phyloP scores from a whole-genome alignment of 2,888 invertebrate species.

The Microctonus brassicae region DNA sequence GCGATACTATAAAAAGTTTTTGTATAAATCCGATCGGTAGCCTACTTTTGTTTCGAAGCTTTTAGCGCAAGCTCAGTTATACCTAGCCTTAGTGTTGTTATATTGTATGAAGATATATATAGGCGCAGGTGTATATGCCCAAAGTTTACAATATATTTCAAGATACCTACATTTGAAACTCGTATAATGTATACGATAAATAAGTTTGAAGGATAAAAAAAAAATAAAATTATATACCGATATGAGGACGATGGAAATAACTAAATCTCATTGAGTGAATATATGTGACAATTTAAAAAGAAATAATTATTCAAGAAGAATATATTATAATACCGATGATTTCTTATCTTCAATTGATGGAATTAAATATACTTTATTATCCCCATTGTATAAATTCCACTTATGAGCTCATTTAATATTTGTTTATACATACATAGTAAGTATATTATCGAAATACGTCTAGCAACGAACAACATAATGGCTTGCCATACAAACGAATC shows the following conservation, averaged over 20 bases:
- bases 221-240: neutral
- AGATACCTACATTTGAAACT: neutral
- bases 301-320: no score
- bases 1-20: neutral
- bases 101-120: neutral
- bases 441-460: neutral
- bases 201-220: neutral
- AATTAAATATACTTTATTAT: no score
- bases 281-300: no score
- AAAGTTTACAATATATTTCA: neutral
- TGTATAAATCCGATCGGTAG: neutral
- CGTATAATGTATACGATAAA: neutral
- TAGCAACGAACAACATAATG: conserved; percentile 21
- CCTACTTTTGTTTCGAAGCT: neutral
- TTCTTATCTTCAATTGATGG: no score
- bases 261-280: neutral
- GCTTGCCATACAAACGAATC: conserved; percentile 34
- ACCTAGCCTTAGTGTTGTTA: neutral
- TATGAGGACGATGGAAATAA: neutral
- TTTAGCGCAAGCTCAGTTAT: neutral
- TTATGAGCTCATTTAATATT: neutral
- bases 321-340: no score
- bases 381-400: no score
- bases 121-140: neutral
- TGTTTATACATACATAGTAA: neutral